Percentiles rank a stretch among this genome's conserved stretches.
Evolutionary conservation across 2,888 invertebrate genomes (phyloP).

Genomic region (Trichacis sp.): DNA sequence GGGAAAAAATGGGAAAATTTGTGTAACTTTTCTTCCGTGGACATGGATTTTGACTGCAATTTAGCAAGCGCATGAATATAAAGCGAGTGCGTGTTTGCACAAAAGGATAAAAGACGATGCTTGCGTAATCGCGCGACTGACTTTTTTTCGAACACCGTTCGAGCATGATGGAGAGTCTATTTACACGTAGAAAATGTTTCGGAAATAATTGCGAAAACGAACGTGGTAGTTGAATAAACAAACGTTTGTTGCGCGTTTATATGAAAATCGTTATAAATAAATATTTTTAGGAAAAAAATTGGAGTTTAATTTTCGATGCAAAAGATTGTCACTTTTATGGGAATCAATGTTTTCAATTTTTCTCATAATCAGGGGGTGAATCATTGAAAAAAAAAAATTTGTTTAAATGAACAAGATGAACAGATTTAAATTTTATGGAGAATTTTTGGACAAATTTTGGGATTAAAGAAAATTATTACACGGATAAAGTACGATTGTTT

Average conservation of each 20-base stretch:
- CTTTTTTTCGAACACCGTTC: conserved; percentile 9
- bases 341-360: too few species aligned
- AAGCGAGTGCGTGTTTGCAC: conserved; percentile 23
- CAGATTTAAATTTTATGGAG: too few species aligned
- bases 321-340: too few species aligned
- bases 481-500: too few species aligned
- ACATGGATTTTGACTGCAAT: conserved; percentile 5
- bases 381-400: too few species aligned
- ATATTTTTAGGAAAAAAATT: too few species aligned
- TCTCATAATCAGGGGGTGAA: too few species aligned
- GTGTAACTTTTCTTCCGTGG: not conserved
- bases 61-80: conserved; percentile 12
- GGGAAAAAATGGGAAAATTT: not conserved
- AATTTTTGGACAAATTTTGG: too few species aligned
- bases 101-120: conserved; percentile 22
- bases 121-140: conserved; percentile 19
- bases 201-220: not conserved
- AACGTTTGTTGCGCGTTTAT: not conserved
- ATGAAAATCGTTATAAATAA: too few species aligned
- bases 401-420: too few species aligned
- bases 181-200: conserved; percentile 12
- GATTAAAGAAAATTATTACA: too few species aligned
- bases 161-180: conserved; percentile 12
- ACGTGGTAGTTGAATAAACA: not conserved
- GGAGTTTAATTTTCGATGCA: too few species aligned